phyloP scores from a whole-genome alignment of 2,797 vertebrate species.

The Menidia menidia region DNA sequence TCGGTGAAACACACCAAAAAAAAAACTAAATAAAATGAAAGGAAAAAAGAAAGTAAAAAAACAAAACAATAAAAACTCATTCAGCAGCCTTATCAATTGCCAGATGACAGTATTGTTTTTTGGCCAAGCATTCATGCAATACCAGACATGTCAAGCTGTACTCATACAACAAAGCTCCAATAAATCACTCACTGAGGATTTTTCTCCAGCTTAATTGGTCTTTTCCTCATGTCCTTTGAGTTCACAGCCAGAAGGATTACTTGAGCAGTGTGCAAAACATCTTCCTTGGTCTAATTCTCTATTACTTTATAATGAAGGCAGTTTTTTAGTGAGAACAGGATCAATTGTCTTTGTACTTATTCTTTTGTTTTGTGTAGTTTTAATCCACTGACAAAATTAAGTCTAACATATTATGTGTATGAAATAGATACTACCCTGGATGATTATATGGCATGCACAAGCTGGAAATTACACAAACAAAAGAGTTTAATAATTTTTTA shows the following conservation, averaged over 20 bases:
- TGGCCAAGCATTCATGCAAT: slow-evolving; percentile 17
- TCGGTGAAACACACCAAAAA: slow-evolving; percentile 6
- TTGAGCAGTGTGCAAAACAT: slow-evolving; percentile 41
- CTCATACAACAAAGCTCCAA: slow-evolving; percentile 22
- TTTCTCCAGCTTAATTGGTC: slow-evolving; percentile 27
- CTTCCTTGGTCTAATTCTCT: slow-evolving; percentile 41
- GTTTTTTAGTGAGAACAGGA: slow-evolving; percentile 33
- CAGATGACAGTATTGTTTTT: slow-evolving; percentile 18
- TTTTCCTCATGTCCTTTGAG: slow-evolving; percentile 30
- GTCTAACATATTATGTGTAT: neutral
- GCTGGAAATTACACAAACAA: no score
- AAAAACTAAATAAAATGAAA: neutral
- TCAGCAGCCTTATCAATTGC: slow-evolving; percentile 28
- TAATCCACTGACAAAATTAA: slow-evolving; percentile 50
- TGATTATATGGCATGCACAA: no score
- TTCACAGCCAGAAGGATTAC: slow-evolving; percentile 32
- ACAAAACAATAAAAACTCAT: neutral
- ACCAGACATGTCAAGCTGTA: slow-evolving; percentile 19
- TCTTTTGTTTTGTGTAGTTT: slow-evolving; percentile 44
- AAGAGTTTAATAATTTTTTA: no score
- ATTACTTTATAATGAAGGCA: slow-evolving; percentile 54
- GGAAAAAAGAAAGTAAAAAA: slow-evolving; percentile 4
- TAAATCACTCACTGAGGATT: slow-evolving; percentile 11
- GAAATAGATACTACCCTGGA: no score
- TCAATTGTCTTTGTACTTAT: slow-evolving; percentile 60